Evolutionary conservation across 2,113 vertebrate species (phyloP), one percentile per base, ranked within the genome.

Genomic region (Zingel zingel): DNA sequence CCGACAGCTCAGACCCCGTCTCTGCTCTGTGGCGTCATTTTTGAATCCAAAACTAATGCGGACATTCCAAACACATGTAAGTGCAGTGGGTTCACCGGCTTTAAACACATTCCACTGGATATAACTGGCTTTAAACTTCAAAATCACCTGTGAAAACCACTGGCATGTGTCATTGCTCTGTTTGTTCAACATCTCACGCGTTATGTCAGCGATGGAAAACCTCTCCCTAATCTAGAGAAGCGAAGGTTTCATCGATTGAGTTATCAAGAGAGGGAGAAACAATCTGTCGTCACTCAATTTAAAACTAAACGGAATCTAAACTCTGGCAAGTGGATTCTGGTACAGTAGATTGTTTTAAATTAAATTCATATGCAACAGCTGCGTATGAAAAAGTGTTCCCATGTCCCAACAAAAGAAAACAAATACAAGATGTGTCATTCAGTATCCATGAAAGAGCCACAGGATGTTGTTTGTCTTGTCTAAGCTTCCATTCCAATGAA

Each of bases 381-480:
- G 74, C 19, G 2, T 71, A 45, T 85, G 74, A 62, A 54, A 62
- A 58, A 53, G 6, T n/a, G 27, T 53, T 74, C 51, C 50, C 64
- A 73, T 79, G 67, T 64, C 50, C 30, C 59, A 77, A 9, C 23
- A 25, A 88, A 76, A 58, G 71, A 72, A 85, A 86, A 69, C 61
- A 76, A 86, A 88, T 54, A 64, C 21, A 68, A 71, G 56, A 76
- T 23, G 10, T 73, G 74, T 81, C 85, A 73, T 50, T 87, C 79
- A 72, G 12, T 70, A 77, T 77, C 58, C 68, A 45, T n/a, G 79
- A 66, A 71, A 61, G 39, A 53, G 84, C 74, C 9, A 8, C 12
- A 51, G 70, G 81, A 54, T 87, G 85, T 56, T 85, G 81, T 86
- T 87, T 74, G 69, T 82, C 58, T 87, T 58, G 65, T 87, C 79